These are phyloP conservation scores for fruit fly (Drosophila melanogaster) DNA, from an alignment of 1,140 invertebrate genomes.

Conservation along the genomic window DNA sequence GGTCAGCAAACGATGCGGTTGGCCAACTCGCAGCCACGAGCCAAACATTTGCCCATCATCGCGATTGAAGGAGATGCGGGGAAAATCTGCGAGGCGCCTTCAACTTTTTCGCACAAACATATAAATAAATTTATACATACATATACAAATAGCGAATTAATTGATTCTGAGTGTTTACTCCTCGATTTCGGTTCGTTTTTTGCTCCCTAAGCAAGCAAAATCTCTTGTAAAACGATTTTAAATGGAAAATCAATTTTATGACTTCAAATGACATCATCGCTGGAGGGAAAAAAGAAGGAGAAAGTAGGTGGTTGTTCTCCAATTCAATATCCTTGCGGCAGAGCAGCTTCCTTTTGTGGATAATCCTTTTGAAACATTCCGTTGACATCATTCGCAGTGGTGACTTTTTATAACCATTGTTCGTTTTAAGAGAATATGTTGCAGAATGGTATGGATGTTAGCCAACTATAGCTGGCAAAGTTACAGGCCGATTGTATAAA, in stretches of 20 bases:
- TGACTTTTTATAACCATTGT: neutral
- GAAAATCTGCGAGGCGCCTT: slow-evolving; percentile 42
- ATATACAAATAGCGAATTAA: slow-evolving; percentile 69
- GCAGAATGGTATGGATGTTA: neutral
- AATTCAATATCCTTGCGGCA: slow-evolving; percentile 18
- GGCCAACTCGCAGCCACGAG: slow-evolving; percentile 49
- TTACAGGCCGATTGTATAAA: neutral
- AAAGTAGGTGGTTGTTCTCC: neutral
- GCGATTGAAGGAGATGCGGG: neutral
- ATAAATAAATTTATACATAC: neutral
- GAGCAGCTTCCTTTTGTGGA: slow-evolving; percentile 25
- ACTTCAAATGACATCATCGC: slow-evolving; percentile 55
- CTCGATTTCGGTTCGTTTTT: slow-evolving; percentile 7
- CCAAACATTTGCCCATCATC: slow-evolving; percentile 61
- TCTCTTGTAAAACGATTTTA: slow-evolving; percentile 51
- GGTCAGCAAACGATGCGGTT: slow-evolving; percentile 69
- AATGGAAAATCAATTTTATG: slow-evolving; percentile 65
- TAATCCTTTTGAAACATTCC: slow-evolving; percentile 18
- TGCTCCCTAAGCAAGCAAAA: slow-evolving; percentile 17
- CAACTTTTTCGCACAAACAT: slow-evolving; percentile 5
- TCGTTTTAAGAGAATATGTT: too few relatives aligned
- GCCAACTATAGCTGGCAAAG: neutral
- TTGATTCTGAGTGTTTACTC: slow-evolving; percentile 58
- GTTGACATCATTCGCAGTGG: slow-evolving; percentile 21
- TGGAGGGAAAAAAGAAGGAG: neutral